Percentiles rank a stretch among this genome's conserved stretches.
These are phyloP conservation scores for Petrolisthes manimaculis DNA, from an alignment of 2,888 invertebrate species.

Conservation along the genomic window DNA sequence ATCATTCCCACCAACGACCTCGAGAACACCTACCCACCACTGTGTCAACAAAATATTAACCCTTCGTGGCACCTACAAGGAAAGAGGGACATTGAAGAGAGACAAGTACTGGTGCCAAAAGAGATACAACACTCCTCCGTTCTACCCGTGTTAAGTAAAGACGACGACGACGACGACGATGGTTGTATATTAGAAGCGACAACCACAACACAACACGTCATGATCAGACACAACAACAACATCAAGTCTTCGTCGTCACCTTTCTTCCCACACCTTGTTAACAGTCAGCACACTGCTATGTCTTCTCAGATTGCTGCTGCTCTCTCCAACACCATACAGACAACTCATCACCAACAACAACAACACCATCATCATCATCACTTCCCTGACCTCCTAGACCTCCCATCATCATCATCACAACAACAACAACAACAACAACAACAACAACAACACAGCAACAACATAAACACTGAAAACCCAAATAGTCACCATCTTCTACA, in stretches of 20 bases:
- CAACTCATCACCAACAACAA: neutral
- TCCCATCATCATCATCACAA: constrained; percentile 41
- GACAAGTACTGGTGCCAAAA: constrained; percentile 13
- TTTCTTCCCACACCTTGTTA: neutral
- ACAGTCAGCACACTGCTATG: neutral
- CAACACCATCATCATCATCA: constrained; percentile 24
- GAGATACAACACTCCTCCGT: constrained; percentile 19
- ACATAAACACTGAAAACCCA: neutral
- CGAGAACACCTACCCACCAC: constrained; percentile 37
- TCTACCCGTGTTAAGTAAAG: constrained; percentile 40
- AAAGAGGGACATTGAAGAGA: neutral
- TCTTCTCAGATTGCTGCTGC: neutral
- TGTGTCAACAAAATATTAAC: constrained; percentile 4
- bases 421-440: constrained; percentile 28
- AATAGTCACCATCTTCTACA: neutral
- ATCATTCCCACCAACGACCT: constrained; percentile 48
- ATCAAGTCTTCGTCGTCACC: neutral
- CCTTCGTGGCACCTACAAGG: neutral
- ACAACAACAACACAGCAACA: neutral
- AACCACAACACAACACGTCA: neutral
- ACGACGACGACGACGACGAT: constrained; percentile 39
- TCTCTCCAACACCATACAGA: neutral
- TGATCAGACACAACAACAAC: neutral
- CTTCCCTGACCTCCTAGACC: constrained; percentile 62
- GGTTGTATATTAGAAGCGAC: constrained; percentile 1